Evolutionary conservation across 2,888 invertebrate species (phyloP).

Genomic region (Microctonus brassicae): DNA sequence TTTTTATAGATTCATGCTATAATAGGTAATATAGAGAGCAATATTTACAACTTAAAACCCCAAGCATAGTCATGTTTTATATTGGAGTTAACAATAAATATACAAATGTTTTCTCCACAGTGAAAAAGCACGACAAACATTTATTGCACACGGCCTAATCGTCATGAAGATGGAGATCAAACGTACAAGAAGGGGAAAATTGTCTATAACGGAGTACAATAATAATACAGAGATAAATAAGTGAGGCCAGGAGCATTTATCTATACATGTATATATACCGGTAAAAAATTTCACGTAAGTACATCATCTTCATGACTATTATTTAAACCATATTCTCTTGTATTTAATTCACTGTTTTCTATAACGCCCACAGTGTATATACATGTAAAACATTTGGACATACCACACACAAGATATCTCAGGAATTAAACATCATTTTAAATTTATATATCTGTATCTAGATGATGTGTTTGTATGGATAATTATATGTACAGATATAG

Average conservation of each 20-base stretch:
- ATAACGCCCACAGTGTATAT: constrained; percentile 8
- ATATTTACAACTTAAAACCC: not conserved
- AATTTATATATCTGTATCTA: not conserved
- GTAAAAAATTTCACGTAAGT: constrained; percentile 36
- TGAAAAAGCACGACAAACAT: constrained; percentile 35
- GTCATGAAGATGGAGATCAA: constrained; percentile 14
- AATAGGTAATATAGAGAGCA: not conserved
- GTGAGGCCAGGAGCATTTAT: constrained; percentile 35
- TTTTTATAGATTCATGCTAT: not conserved
- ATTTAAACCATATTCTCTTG: not conserved
- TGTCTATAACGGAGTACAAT: constrained; percentile 26
- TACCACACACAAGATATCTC: not conserved
- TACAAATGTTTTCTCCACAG: constrained; percentile 39
- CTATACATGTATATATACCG: not conserved
- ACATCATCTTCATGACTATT: not conserved
- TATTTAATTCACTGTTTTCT: constrained; percentile 2
- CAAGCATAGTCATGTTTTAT: not conserved
- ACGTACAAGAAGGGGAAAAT: not conserved
- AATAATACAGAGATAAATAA: not conserved
- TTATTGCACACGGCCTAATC: constrained; percentile 16
- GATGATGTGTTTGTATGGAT: not conserved
- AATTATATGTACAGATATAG: not conserved
- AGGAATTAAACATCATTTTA: not conserved
- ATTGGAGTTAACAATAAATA: not conserved
- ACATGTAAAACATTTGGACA: not conserved